phyloP scores from a whole-genome alignment of 1,140 invertebrate species.

The Drosophila lacertosa region DNA sequence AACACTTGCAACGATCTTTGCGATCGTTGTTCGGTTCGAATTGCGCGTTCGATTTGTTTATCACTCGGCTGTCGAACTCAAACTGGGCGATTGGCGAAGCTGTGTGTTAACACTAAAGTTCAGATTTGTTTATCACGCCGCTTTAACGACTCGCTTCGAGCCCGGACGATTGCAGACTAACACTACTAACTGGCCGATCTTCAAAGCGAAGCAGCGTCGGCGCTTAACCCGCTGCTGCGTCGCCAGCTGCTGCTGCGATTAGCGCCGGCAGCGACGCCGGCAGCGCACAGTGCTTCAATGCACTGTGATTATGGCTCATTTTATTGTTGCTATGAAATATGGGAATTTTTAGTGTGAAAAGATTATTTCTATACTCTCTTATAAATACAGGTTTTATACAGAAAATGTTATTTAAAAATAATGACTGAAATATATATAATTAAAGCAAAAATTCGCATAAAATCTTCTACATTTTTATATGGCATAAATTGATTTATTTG shows the following conservation, averaged over 20 bases:
- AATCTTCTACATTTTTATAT: too few species aligned
- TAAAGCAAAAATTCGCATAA: too few species aligned
- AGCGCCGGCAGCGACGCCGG: conserved; percentile 21
- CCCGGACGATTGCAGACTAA: conserved; percentile 75
- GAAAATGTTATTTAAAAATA: too few species aligned
- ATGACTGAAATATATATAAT: too few species aligned
- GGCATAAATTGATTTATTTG: too few species aligned
- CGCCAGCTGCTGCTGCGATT: conserved; percentile 24
- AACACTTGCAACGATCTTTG: conserved; percentile 16
- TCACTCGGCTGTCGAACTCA: conserved; percentile 24
- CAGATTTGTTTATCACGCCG: conserved; percentile 23
- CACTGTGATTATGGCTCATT: too few species aligned
- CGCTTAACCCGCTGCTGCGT: conserved; percentile 68
- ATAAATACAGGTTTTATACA: too few species aligned
- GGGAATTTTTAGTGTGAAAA: too few species aligned
- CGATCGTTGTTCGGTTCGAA: conserved; percentile 22
- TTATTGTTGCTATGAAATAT: too few species aligned
- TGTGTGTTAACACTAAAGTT: conserved; percentile 8
- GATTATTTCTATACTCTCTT: too few species aligned
- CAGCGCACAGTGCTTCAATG: conserved; percentile 28
- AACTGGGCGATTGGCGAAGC: conserved; percentile 39
- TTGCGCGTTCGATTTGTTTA: conserved; percentile 41
- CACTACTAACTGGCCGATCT: conserved; percentile 74
- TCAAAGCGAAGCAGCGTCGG: conserved; percentile 61
- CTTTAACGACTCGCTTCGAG: conserved; percentile 63